Base-by-base conservation (phyloP, 2,113 vertebrate genomes). In the Thryonomys swinderianus region DNA sequence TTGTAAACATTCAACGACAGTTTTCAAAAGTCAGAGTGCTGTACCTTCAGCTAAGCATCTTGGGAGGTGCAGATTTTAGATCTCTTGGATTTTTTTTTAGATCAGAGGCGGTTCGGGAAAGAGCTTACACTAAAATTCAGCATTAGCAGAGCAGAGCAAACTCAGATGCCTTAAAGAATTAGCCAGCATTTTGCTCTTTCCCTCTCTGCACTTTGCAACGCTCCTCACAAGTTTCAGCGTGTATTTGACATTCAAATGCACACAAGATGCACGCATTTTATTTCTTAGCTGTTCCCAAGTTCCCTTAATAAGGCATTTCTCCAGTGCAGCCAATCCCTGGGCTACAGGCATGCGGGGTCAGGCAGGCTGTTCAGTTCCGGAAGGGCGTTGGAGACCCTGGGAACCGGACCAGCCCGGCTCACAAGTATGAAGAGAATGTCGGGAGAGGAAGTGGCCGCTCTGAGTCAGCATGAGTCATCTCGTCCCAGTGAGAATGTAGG, bases 381-480 rank as follows among this genome's bases (percentile, higher is more conserved):
- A 98, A 98, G 91, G 90, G 95, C 93, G 97, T 87, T 84, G 90
- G 90, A 97, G 98, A 97, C 97, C 98, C 98, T 99, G 99, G 98
- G 98, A 99, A 99, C 97, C 64, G 95, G 98, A 98, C 98, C 98
- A 98, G 98, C 98, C 98, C 97, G 95, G 97, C 97, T 98, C 90
- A 92, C 96, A 98, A 98, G 95, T 96, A 98, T 98, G 98, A 98
- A 98, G 98, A 98, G 98, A 98, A 98, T 98, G 98, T 97, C 84
- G 94, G 91, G 88, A 97, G 98, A 99, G 98, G 98, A 99, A 98
- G 98, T 98, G 51, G 98, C 86, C 83, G 96, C 83, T 96, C 97
- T 98, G 98, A 99, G 98, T 98, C 98, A 98, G 97, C 97, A 97
- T 98, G 98, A 98, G 96, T 98, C 95, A 67, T 87, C 97, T 96